Evolutionary conservation across 2,888 invertebrate genomes (phyloP), one percentile per base, ranked within the genome.

Genomic region (Perdita meconis): DNA sequence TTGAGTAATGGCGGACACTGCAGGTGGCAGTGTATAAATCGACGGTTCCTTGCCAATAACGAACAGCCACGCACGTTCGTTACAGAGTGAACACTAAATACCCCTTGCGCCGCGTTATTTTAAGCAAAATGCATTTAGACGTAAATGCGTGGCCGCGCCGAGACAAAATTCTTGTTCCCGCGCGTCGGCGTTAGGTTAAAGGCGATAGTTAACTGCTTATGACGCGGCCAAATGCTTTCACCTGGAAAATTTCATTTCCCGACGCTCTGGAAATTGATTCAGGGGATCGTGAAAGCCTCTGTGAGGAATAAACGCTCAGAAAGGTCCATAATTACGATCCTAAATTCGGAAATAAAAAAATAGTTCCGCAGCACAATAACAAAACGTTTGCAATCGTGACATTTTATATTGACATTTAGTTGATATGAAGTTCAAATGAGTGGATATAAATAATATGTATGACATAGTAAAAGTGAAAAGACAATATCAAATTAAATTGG

Each of bases 151-250:
- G 44, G 16, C 13, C 44, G 30, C 26, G 53, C 26, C 55, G 50
- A 60, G 74, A 73, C 75, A 66, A 75, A 75, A 75, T 75, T 75
- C 75, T 61, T 60, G 55, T 40, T 40, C 1, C 26, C n/a, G n/a
- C n/a, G n/a, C n/a, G n/a, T n/a, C n/a, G n/a, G n/a, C n/a, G n/a
- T n/a, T n/a, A n/a, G 53, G 44, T 72, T 72, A 72, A 75, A 72
- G 72, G 63, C 73, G 63, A 64, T 64, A 72, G 59, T 75, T 72
- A 65, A 19, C n/a, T n/a, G 22, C 50, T 10, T 63, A 55, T 60
- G 72, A 56, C 30, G 47, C 38, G 30, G 26, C 24, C 56, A 73
- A 70, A 70, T 16, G 65, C 66, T 59, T 12, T 16, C 74, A 26
- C 38, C 59, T 40, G 34, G 50, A 63, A 72, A 72, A 73, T 73